These are phyloP conservation scores for Melanotus villosus DNA, from an alignment of 2,888 invertebrate species.

Conservation along the genomic window DNA sequence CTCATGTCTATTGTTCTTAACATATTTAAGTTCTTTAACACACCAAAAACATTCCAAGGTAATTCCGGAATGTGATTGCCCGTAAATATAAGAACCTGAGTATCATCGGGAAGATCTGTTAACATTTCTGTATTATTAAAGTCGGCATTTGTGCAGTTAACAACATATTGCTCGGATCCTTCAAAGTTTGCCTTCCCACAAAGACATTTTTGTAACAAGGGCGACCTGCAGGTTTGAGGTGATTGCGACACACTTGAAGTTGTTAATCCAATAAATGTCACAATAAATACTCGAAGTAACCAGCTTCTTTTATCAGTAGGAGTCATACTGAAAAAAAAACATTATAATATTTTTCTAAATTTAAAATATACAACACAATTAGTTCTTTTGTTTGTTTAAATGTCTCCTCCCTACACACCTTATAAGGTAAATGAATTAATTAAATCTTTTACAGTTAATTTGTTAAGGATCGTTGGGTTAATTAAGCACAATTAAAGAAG, in stretches of 20 bases:
- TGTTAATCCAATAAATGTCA: slow-evolving; percentile 3
- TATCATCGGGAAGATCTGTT: slow-evolving; percentile 75
- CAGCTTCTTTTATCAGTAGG: slow-evolving; percentile 3
- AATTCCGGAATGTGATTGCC: slow-evolving; percentile 78
- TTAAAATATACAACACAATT: background rate
- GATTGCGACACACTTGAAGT: slow-evolving; percentile 16
- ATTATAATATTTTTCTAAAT: background rate
- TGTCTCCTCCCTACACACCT: slow-evolving; percentile 30
- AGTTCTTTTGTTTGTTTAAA: slow-evolving; percentile 12
- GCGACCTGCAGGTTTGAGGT: slow-evolving; percentile 5
- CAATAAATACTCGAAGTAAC: slow-evolving; percentile 1
- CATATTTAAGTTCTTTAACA: slow-evolving; percentile 71
- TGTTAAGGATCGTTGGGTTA: background rate
- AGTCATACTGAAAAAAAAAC: slow-evolving; percentile 25
- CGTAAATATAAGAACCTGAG: slow-evolving; percentile 79
- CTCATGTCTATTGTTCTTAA: slow-evolving; percentile 81
- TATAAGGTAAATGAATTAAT: slow-evolving; percentile 20
- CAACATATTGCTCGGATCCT: slow-evolving; percentile 70
- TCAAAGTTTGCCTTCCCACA: slow-evolving; percentile 73
- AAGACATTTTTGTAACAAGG: slow-evolving; percentile 66
- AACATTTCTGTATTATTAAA: slow-evolving; percentile 75
- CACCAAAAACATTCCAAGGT: slow-evolving; percentile 81
- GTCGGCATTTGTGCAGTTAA: slow-evolving; percentile 79
- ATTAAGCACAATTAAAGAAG: background rate
- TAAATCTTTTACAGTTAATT: background rate